phyloP scores from a whole-genome alignment of 2,113 vertebrate genomes.

The Syrmaticus mikado region DNA sequence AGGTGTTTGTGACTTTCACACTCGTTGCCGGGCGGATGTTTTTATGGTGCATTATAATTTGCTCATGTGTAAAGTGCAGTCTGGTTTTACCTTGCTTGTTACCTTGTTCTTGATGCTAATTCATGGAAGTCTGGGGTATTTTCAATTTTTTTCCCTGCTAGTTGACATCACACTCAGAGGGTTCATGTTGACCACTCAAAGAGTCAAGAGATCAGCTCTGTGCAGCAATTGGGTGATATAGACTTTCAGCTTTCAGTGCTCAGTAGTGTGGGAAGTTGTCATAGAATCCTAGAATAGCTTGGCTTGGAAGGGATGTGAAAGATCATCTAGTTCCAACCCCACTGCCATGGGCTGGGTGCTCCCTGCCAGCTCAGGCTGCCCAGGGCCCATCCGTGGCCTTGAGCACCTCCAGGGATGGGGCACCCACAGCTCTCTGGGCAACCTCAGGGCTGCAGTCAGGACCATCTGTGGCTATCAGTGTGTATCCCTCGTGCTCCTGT shows the following conservation, averaged over 20 bases:
- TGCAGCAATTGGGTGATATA: not conserved
- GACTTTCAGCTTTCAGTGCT: not conserved
- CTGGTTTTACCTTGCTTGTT: not conserved
- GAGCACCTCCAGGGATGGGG: too few species aligned
- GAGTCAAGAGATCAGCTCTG: not conserved
- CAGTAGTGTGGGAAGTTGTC: fast-evolving
- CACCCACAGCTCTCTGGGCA: not conserved
- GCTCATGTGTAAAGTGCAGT: not conserved
- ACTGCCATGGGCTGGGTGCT: too few species aligned
- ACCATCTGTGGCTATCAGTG: fast-evolving
- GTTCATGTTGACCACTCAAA: too few species aligned
- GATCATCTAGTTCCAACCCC: too few species aligned
- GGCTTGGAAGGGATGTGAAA: too few species aligned
- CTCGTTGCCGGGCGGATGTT: fast-evolving
- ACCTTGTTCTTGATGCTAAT: not conserved
- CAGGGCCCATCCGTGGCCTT: too few species aligned
- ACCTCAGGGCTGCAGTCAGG: not conserved
- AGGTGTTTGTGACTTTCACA: not conserved
- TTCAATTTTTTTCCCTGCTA: not conserved
- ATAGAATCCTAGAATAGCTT: too few species aligned
- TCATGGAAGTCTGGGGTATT: not conserved
- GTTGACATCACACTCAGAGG: not conserved
- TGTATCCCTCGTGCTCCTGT: fast-evolving
- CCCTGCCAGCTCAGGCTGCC: too few species aligned
- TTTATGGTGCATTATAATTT: not conserved